A percentile compares a stretch with the other conserved stretches of the same genome.
phyloP scores from a whole-genome alignment of 2,797 vertebrate genomes.

The Diplodus sargus region DNA sequence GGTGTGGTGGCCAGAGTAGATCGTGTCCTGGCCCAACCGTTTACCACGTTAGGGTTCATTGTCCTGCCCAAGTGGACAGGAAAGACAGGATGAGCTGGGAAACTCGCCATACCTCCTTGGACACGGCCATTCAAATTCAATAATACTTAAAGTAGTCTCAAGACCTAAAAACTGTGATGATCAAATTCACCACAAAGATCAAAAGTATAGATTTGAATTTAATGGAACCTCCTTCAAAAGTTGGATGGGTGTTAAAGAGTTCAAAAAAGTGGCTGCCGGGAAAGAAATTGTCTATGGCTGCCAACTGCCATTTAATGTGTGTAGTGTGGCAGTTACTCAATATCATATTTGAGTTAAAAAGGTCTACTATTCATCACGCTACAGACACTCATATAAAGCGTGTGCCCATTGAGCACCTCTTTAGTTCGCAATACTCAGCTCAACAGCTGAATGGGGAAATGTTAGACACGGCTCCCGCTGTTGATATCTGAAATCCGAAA shows the following conservation, averaged over 20 bases:
- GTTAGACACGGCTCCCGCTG: conserved; percentile 44
- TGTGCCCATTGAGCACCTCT: conserved; percentile 52
- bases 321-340: conserved; percentile 25
- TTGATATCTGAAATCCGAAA: conserved; percentile 60
- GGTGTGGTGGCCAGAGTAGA: no score
- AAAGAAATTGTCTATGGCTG: conserved; percentile 7
- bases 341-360: conserved; percentile 39
- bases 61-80: no score
- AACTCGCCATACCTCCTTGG: no score
- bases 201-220: neutral
- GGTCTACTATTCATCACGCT: conserved; percentile 39
- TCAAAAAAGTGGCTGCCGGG: neutral
- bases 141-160: neutral
- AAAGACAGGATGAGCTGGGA: no score
- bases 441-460: conserved; percentile 41
- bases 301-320: conserved; percentile 29
- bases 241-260: neutral
- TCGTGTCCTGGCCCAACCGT: neutral
- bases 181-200: neutral
- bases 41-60: neutral
- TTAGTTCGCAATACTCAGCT: conserved; percentile 35
- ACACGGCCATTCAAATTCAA: neutral
- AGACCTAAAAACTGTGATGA: neutral
- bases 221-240: neutral
- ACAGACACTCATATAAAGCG: conserved; percentile 47